A percentile compares a stretch with the other conserved stretches of the same genome.
These are phyloP conservation scores for Lydus trimaculatus DNA, from an alignment of 2,888 invertebrate genomes.

Conservation along the genomic window DNA sequence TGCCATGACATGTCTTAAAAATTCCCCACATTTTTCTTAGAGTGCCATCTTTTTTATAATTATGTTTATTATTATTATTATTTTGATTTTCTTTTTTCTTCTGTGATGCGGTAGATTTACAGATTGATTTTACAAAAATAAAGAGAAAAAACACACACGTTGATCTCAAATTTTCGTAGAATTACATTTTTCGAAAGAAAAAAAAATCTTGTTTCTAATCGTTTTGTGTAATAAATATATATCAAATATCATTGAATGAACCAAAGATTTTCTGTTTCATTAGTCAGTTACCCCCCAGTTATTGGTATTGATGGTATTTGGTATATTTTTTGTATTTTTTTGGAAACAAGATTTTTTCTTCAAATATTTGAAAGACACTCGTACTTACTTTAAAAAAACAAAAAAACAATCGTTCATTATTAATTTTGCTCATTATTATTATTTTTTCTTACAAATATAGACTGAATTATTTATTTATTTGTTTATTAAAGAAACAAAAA, in stretches of 20 bases:
- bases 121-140: too few species aligned
- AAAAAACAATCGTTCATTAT: constrained; percentile 16
- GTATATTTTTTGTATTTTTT: constrained; percentile 15
- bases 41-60: constrained; percentile 30
- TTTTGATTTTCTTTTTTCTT: constrained; percentile 15
- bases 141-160: not conserved
- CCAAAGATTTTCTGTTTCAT: constrained; percentile 20
- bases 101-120: constrained; percentile 21
- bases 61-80: constrained; percentile 16
- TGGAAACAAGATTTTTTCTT: not conserved
- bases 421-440: constrained; percentile 34
- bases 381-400: too few species aligned
- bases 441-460: constrained; percentile 45
- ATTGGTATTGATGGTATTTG: constrained; percentile 18
- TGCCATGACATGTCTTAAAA: constrained; percentile 26
- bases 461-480: constrained; percentile 44
- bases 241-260: constrained; percentile 21
- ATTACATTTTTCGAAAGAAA: not conserved
- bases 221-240: constrained; percentile 5
- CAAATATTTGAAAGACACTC: too few species aligned
- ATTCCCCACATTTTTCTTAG: constrained; percentile 24
- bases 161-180: constrained; percentile 6
- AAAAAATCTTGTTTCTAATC: not conserved
- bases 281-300: constrained; percentile 23
- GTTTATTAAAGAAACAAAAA: not conserved